Evolutionary conservation across 2,797 vertebrate genomes (phyloP).

Genomic region (Lepilemur ruficaudatus): DNA sequence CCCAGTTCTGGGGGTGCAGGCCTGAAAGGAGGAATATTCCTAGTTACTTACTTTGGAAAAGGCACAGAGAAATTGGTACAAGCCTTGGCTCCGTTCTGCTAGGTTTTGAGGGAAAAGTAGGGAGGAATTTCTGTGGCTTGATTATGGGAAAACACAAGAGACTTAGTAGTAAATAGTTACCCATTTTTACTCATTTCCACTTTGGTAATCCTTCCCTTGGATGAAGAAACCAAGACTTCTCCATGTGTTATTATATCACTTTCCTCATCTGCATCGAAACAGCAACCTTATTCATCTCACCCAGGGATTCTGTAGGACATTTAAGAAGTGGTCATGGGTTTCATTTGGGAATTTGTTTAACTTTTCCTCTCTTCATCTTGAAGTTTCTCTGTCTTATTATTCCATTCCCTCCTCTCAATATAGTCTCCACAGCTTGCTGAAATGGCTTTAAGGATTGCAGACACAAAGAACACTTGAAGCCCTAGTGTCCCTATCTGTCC

Average conservation of each 20-base stretch:
- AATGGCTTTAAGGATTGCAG: background rate
- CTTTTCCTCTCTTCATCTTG: background rate
- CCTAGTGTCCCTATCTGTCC: background rate
- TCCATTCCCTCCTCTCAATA: background rate
- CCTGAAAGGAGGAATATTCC: background rate
- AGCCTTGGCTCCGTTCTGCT: background rate
- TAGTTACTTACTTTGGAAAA: background rate
- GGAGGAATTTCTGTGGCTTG: background rate
- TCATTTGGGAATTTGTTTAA: background rate
- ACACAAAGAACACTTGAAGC: background rate
- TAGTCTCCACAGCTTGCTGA: rapidly evolving
- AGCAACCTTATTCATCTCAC: background rate
- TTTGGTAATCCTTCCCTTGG: background rate
- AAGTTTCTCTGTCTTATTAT: background rate
- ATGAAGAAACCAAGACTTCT: background rate
- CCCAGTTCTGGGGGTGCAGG: background rate
- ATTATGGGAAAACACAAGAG: background rate
- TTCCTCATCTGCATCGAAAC: background rate
- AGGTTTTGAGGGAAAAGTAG: background rate
- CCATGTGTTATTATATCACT: background rate
- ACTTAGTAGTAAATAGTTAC: background rate
- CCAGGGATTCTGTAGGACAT: background rate
- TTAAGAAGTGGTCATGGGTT: background rate
- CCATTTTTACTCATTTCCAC: background rate
- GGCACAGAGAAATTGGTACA: background rate